Evolutionary conservation across 1,140 invertebrate genomes (phyloP).

Genomic region (Formica exsecta): DNA sequence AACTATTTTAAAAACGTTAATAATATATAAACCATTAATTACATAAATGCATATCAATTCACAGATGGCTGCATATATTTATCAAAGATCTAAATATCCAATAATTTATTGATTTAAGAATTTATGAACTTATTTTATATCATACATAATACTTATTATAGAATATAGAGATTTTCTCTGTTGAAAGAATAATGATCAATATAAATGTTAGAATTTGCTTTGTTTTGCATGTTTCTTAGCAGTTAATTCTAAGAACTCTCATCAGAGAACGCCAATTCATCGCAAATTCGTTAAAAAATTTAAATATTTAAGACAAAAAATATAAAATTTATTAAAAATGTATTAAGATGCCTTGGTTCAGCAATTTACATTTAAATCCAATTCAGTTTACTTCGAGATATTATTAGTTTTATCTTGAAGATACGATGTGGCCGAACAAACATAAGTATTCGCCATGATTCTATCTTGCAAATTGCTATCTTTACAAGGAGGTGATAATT

Average conservation of each 20-base stretch:
- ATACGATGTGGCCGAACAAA: not conserved
- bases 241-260: not conserved
- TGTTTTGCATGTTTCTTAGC: not conserved
- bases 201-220: not conserved
- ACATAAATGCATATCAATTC: slow-evolving; percentile 6
- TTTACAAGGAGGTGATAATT: slow-evolving; percentile 55
- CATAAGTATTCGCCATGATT: slow-evolving; percentile 1
- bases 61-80: not conserved
- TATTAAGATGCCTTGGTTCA: not conserved
- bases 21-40: slow-evolving; percentile 7
- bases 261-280: not conserved
- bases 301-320: not conserved
- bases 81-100: slow-evolving; percentile 2
- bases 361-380: slow-evolving; percentile 10
- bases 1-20: slow-evolving; percentile 6
- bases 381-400: slow-evolving; percentile 1
- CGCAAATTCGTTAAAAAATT: not conserved
- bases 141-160: not conserved
- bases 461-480: slow-evolving; percentile 21
- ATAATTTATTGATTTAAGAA: not conserved
- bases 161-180: not conserved
- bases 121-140: slow-evolving; percentile 8
- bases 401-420: slow-evolving; percentile 21
- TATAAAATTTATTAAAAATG: slow-evolving; percentile 3
- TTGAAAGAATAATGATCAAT: not conserved